phyloP scores from a whole-genome alignment of 2,797 vertebrate species.

The Macrochelys suwanniensis region DNA sequence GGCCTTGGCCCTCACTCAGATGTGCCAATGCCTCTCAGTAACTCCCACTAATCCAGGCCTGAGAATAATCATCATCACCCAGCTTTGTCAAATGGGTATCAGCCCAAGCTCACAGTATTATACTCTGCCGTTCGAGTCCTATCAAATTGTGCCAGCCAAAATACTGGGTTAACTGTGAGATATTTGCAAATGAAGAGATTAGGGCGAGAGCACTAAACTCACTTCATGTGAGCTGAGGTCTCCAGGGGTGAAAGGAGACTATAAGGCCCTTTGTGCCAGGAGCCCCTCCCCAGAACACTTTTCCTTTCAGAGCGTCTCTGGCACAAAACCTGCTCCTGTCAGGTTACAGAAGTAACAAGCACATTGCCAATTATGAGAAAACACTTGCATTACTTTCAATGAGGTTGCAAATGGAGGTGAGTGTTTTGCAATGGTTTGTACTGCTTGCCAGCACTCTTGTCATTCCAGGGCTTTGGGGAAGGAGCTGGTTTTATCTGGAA shows the following conservation, averaged over 20 bases:
- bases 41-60: neutral
- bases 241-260: neutral
- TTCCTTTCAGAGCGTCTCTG: neutral
- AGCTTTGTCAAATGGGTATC: neutral
- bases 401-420: neutral
- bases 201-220: neutral
- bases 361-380: neutral
- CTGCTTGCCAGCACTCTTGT: neutral
- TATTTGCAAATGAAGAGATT: neutral
- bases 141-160: neutral
- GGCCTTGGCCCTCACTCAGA: neutral
- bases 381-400: neutral
- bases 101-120: too few relatives aligned
- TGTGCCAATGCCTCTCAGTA: neutral
- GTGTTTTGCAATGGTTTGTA: neutral
- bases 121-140: neutral
- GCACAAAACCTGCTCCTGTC: fast-evolving
- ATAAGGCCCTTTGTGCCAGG: neutral
- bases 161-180: fast-evolving
- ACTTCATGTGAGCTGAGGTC: neutral
- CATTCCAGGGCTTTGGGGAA: neutral
- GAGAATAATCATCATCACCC: neutral
- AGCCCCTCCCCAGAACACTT: fast-evolving
- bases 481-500: constrained; percentile 47
- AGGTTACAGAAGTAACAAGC: neutral